Conservation (phyloP, 2,888 invertebrate species). For the Leptopilina myrica region DNA sequence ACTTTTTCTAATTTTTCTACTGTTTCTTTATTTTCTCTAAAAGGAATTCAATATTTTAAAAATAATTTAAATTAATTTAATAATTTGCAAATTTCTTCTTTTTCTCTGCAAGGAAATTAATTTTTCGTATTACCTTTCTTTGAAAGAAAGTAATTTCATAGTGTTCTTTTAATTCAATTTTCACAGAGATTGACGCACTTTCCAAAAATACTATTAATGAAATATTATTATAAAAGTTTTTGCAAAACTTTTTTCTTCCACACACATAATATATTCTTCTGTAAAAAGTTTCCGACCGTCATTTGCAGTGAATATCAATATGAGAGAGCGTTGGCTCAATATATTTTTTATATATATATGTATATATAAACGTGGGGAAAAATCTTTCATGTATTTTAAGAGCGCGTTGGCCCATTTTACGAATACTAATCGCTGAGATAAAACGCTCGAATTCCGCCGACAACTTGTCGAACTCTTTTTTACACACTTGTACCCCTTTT, state of each 20-base stretch:
- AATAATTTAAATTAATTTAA: too few species aligned
- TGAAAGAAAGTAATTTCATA: too few species aligned
- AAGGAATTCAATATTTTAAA: too few species aligned
- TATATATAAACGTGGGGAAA: not conserved
- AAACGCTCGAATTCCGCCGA: constrained; percentile 23
- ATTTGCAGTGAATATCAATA: constrained; percentile 24
- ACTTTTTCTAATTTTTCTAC: too few species aligned
- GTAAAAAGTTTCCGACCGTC: constrained; percentile 25
- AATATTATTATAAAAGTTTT: not conserved
- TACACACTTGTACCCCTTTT: constrained; percentile 9
- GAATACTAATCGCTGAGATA: constrained; percentile 31
- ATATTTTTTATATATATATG: too few species aligned
- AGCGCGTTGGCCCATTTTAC: constrained; percentile 27
- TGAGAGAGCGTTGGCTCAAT: not conserved
- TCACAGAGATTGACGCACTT: not conserved
- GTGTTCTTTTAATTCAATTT: not conserved
- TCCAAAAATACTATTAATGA: not conserved
- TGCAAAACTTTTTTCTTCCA: constrained; percentile 7
- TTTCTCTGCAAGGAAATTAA: too few species aligned
- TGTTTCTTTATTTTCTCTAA: too few species aligned
- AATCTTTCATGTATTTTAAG: constrained; percentile 37
- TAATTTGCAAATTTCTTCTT: too few species aligned
- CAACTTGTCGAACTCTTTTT: constrained; percentile 25
- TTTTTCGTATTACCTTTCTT: too few species aligned
- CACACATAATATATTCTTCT: not conserved